These are phyloP conservation scores for Dinoponera quadriceps DNA, from an alignment of 1,140 invertebrate species.

Conservation along the genomic window DNA sequence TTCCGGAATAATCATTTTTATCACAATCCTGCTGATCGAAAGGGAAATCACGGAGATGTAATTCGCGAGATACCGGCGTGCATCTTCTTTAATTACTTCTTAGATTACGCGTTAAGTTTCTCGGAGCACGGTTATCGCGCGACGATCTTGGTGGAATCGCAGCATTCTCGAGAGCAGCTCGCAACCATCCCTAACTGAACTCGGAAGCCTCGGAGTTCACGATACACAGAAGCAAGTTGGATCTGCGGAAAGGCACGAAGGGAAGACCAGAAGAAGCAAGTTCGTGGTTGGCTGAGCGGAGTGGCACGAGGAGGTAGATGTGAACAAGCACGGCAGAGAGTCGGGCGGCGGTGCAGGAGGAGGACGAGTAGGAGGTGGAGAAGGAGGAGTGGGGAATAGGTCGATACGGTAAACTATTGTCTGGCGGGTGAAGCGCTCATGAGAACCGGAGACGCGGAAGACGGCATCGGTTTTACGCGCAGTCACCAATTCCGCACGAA, in stretches of 20 bases:
- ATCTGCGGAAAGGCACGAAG: slow-evolving; percentile 76
- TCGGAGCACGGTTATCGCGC: no score
- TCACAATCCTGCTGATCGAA: no score
- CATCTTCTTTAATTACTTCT: not conserved
- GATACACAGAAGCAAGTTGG: slow-evolving; percentile 76
- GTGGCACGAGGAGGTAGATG: slow-evolving; percentile 69
- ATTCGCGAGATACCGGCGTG: not conserved
- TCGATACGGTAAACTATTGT: slow-evolving; percentile 83
- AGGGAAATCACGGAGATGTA: not conserved
- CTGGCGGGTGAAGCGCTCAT: slow-evolving; percentile 79
- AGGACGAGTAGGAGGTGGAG: slow-evolving; percentile 24
- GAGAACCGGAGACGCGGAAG: slow-evolving; percentile 78
- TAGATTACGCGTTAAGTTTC: not conserved
- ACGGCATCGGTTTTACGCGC: slow-evolving; percentile 73
- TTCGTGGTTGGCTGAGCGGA: slow-evolving; percentile 68
- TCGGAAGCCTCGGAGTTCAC: slow-evolving; percentile 78
- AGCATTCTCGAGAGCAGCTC: slow-evolving; percentile 59
- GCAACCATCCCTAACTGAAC: slow-evolving; percentile 73
- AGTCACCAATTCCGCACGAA: slow-evolving; percentile 60
- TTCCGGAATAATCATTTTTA: no score
- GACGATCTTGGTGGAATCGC: not conserved
- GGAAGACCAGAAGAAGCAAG: slow-evolving; percentile 76
- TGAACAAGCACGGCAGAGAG: slow-evolving; percentile 58
- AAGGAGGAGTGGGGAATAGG: slow-evolving; percentile 71
- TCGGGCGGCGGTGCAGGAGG: not conserved